Evolutionary conservation across 2,113 vertebrate species (phyloP).

Genomic region (Aptenodytes forsteri): DNA sequence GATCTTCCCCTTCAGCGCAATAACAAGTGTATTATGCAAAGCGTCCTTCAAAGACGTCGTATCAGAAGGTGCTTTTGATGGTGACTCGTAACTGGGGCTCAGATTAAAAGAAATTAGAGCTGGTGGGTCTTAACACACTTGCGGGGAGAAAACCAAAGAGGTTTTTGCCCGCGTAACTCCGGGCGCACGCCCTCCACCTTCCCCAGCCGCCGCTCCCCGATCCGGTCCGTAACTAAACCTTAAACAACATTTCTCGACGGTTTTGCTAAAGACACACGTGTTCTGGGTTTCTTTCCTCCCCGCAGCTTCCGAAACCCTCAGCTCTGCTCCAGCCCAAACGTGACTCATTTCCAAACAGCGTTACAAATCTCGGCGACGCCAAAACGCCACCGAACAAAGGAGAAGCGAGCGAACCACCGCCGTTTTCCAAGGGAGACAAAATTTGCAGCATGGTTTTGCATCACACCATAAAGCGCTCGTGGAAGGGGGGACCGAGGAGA

Average conservation of each 20-base stretch:
- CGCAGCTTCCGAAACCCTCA: background rate
- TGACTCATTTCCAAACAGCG: background rate
- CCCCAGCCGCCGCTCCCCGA: background rate
- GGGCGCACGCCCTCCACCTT: fast-evolving
- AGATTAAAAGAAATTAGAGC: background rate
- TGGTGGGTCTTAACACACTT: background rate
- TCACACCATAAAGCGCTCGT: background rate
- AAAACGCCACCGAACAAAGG: background rate
- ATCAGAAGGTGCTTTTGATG: background rate
- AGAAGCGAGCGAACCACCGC: background rate
- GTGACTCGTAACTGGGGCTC: fast-evolving
- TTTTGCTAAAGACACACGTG: background rate
- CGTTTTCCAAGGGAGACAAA: background rate
- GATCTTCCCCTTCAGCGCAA: background rate
- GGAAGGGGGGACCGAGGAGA: background rate
- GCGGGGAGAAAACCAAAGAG: background rate
- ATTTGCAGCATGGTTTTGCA: background rate
- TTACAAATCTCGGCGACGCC: background rate
- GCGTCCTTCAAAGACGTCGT: fast-evolving
- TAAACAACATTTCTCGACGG: fast-evolving
- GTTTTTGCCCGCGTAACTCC: background rate
- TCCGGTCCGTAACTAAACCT: fast-evolving
- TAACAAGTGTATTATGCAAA: background rate
- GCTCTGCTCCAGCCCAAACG: background rate
- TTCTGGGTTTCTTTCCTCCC: background rate